Conservation (phyloP, 1,140 invertebrate species). For the Saccostrea glomerata region DNA sequence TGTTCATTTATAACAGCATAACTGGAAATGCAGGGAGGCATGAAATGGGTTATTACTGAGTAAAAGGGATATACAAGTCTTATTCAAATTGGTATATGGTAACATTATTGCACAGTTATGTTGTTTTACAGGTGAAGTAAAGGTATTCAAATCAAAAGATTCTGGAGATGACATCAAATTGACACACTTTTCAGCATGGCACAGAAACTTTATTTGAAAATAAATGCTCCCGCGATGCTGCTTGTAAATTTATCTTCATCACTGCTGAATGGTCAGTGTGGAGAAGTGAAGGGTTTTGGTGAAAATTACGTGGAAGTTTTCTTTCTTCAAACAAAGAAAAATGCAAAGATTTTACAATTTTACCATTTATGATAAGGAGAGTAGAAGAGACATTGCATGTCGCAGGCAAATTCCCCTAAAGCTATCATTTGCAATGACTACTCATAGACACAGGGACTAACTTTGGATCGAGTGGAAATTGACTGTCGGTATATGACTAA, state of each 20-base stretch:
- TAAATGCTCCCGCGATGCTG: constrained; percentile 32
- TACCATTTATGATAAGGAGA: not conserved
- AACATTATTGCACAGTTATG: not conserved
- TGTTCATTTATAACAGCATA: no score
- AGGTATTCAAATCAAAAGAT: not conserved
- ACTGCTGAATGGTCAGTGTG: constrained; percentile 38
- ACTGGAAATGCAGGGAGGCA: no score
- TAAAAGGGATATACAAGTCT: not conserved
- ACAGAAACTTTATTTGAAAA: constrained; percentile 1
- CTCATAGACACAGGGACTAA: constrained; percentile 52
- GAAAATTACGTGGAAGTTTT: constrained; percentile 1
- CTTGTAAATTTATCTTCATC: constrained; percentile 33
- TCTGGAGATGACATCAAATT: constrained; percentile 9
- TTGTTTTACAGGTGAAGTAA: constrained; percentile 29
- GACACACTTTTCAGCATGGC: not conserved
- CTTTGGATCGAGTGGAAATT: constrained; percentile 41
- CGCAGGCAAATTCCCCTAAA: constrained; percentile 50
- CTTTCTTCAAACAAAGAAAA: constrained; percentile 6
- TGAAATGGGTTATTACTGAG: no score
- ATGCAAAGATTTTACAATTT: constrained; percentile 43
- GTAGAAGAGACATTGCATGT: constrained; percentile 13
- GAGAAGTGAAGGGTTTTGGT: constrained; percentile 25
- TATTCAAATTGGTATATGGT: not conserved
- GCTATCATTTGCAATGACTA: constrained; percentile 49
- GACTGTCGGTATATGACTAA: constrained; percentile 50